phyloP scores from a whole-genome alignment of 2,888 invertebrate genomes.

The Melanotus villosus region DNA sequence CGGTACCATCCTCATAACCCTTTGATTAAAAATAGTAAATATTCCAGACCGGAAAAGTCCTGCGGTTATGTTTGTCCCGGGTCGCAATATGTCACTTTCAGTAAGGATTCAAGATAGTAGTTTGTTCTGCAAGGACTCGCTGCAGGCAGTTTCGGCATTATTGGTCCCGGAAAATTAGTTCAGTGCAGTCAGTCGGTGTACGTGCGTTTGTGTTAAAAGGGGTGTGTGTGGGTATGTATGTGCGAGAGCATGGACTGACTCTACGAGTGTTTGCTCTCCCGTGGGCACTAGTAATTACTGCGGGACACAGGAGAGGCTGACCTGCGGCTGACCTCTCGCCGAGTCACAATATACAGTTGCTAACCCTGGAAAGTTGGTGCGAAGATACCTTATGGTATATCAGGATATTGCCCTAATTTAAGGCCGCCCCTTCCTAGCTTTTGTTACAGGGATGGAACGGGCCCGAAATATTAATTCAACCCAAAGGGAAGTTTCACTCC shows the following conservation, averaged over 20 bases:
- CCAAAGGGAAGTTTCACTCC: constrained; percentile 23
- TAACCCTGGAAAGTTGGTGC: constrained; percentile 30
- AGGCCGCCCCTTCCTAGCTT: constrained; percentile 15
- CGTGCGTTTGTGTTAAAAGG: constrained; percentile 35
- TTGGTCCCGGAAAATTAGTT: constrained; percentile 40
- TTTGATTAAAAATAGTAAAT: constrained; percentile 41
- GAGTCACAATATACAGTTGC: constrained; percentile 39
- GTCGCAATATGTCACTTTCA: constrained; percentile 40
- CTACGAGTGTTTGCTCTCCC: constrained; percentile 44
- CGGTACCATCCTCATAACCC: constrained; percentile 33
- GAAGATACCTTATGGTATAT: constrained; percentile 38
- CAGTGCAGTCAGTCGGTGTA: constrained; percentile 35
- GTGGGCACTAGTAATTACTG: constrained; percentile 47
- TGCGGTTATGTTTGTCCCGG: constrained; percentile 36
- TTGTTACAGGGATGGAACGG: constrained; percentile 16
- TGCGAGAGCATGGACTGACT: constrained; percentile 17
- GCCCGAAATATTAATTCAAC: constrained; percentile 36
- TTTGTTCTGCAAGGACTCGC: constrained; percentile 36
- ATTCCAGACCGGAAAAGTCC: constrained; percentile 29
- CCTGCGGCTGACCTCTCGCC: constrained; percentile 46
- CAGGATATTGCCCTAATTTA: constrained; percentile 31
- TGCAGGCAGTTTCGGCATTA: constrained; percentile 37
- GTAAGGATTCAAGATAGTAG: constrained; percentile 40
- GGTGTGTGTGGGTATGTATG: constrained; percentile 28
- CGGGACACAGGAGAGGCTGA: constrained; percentile 46